Conservation (phyloP, 2,113 vertebrate genomes). For the Daubentonia madagascariensis region DNA sequence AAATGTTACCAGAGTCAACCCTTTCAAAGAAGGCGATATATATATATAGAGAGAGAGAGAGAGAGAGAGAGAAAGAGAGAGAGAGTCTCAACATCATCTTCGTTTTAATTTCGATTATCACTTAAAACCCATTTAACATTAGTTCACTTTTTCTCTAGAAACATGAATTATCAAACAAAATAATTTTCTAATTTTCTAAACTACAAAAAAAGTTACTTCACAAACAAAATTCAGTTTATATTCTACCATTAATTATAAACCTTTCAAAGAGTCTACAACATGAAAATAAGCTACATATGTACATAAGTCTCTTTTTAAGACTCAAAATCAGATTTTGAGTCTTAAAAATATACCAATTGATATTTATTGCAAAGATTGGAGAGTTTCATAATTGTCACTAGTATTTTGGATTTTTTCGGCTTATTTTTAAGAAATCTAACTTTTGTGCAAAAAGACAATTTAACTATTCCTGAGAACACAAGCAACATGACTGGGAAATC, state of each 20-base stretch:
- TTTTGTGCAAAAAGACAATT: background rate
- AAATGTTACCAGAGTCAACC: background rate
- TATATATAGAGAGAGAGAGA: too few relatives aligned
- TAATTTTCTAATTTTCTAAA: background rate
- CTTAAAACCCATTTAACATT: background rate
- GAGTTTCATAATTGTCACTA: background rate
- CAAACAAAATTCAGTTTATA: slow-evolving; percentile 21
- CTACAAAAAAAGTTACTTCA: background rate
- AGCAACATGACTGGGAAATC: background rate
- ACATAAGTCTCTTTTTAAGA: background rate
- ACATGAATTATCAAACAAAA: slow-evolving; percentile 19
- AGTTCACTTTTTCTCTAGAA: background rate
- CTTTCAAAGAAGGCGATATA: background rate
- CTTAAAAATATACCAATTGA: background rate
- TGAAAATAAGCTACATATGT: background rate
- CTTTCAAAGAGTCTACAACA: background rate
- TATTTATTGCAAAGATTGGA: background rate
- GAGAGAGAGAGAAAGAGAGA: too few relatives aligned
- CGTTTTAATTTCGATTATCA: slow-evolving; percentile 5
- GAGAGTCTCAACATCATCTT: background rate
- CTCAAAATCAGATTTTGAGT: background rate
- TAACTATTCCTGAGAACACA: background rate
- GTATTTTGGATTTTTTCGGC: background rate
- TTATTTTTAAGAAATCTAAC: background rate
- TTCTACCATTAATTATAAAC: background rate